phyloP scores from a whole-genome alignment of 1,140 invertebrate species.

The Pogonus chalceus region DNA sequence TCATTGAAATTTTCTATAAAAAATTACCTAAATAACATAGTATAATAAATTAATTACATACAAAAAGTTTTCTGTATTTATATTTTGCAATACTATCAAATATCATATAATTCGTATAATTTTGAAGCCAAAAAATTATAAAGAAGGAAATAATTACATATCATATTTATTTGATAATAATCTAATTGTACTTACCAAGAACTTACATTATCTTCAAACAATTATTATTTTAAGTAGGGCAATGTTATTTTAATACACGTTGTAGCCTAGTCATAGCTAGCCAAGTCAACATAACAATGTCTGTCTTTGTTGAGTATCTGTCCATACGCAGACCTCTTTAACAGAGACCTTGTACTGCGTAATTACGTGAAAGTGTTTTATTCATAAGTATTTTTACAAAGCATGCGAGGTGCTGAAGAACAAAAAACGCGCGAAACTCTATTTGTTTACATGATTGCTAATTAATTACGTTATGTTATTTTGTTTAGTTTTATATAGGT shows the following conservation, averaged over 20 bases:
- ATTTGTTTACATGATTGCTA: neutral
- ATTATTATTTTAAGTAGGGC: neutral
- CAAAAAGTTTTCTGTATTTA: too few species aligned
- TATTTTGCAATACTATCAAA: neutral
- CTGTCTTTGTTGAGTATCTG: too few species aligned
- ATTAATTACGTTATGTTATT: neutral
- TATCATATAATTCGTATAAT: neutral
- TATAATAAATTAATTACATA: too few species aligned
- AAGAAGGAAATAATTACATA: too few species aligned
- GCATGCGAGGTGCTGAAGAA: neutral
- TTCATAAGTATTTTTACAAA: constrained; percentile 2
- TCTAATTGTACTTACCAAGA: neutral
- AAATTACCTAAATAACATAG: neutral
- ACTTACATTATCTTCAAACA: neutral
- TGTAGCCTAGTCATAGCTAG: neutral
- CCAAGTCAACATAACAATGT: too few species aligned
- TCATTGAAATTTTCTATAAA: neutral
- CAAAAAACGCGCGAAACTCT: neutral
- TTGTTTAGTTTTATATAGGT: neutral
- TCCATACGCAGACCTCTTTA: neutral
- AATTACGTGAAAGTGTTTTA: constrained; percentile 5
- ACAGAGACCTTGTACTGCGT: neutral
- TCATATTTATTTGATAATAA: neutral
- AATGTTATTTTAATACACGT: neutral
- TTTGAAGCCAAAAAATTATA: too few species aligned